Base-by-base conservation (phyloP, 2,113 vertebrate genomes). In the Tragelaphus imberbis region DNA sequence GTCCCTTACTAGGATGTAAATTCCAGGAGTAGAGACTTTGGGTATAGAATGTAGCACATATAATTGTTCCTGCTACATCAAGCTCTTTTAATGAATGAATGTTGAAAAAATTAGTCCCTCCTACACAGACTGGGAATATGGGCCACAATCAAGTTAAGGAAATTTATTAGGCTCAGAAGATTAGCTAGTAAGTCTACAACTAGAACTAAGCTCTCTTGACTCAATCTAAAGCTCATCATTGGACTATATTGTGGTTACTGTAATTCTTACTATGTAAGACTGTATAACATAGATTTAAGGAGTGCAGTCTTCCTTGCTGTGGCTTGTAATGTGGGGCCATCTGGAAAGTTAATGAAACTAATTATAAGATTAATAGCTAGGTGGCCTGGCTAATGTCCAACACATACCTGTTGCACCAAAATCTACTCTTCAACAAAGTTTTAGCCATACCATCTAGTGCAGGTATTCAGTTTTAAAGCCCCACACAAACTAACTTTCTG, bases 291-390 rank as follows among this genome's bases (percentile, higher is more conserved):
- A 61, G 65, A 84, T n/a, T 84, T 85, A 79, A 87, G 58, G 53
- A 97, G 90, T 61, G 13, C 25, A 49, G 27, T 77, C 16, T 25
- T 68, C 30, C 33, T 77, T 65, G 53, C 51, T 27, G 61, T 90
- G 87, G 68, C 51, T 79, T 93, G 55, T 58, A 51, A 80, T 92
- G 36, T 90, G 84, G 33, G 25, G 51, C 25, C 94, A 49, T 71
- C 68, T 91, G 56, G 61, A 89, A 93, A 93, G 59, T 71, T 44
- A 93, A 90, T 71, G 56, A 84, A 92, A 94, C 44, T 93, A 71
- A 96, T 97, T 97, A 59, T 44, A 81, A 96, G 88, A 96, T 94
- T 91, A 96, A 91, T 88, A 95, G 93, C 61, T 53, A 97, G 87
- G 63, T 97, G 79, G 19, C 36, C 33, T 97, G 96, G 68, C n/a